Evolutionary conservation across 2,888 invertebrate genomes (phyloP).

Genomic region (Eupithecia exiguata): DNA sequence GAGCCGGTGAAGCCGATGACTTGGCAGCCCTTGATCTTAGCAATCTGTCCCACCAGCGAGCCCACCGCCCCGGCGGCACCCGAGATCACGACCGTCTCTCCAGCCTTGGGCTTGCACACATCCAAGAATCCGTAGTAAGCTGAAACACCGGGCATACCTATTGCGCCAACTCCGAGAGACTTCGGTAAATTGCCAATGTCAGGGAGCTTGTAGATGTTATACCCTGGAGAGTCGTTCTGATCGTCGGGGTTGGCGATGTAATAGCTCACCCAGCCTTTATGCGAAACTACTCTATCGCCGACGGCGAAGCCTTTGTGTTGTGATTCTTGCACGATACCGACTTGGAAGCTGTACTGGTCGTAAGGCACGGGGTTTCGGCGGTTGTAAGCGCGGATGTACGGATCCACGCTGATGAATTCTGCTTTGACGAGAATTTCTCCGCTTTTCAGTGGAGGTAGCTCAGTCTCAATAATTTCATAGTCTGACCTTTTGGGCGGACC

Average conservation of each 20-base stretch:
- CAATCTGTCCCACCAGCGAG: conserved; percentile 75
- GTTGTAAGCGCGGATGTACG: too few species aligned
- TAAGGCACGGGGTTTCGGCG: too few species aligned
- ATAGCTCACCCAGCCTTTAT: conserved; percentile 62
- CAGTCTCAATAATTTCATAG: conserved; percentile 83
- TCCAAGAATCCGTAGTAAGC: conserved; percentile 89
- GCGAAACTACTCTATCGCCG: conserved; percentile 83
- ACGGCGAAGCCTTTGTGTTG: conserved; percentile 84
- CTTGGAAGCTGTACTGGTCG: conserved; percentile 58
- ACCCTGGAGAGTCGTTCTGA: neutral
- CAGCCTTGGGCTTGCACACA: conserved; percentile 86
- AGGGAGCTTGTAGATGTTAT: conserved; percentile 68
- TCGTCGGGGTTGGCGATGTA: conserved; percentile 37
- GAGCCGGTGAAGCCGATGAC: conserved; percentile 65
- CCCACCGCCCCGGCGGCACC: conserved; percentile 90
- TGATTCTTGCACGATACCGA: conserved; percentile 82
- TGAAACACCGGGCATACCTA: conserved; percentile 88
- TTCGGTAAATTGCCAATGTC: conserved; percentile 77
- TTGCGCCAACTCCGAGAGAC: conserved; percentile 84
- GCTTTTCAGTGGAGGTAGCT: conserved; percentile 81
- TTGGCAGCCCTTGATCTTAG: conserved; percentile 86
- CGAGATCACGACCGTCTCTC: conserved; percentile 88
- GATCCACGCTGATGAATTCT: conserved; percentile 62
- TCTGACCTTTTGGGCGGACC: conserved; percentile 84
- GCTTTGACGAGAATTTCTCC: conserved; percentile 66